Conservation (phyloP, 2,113 vertebrate species). For the Sceloporus tristichus region DNA sequence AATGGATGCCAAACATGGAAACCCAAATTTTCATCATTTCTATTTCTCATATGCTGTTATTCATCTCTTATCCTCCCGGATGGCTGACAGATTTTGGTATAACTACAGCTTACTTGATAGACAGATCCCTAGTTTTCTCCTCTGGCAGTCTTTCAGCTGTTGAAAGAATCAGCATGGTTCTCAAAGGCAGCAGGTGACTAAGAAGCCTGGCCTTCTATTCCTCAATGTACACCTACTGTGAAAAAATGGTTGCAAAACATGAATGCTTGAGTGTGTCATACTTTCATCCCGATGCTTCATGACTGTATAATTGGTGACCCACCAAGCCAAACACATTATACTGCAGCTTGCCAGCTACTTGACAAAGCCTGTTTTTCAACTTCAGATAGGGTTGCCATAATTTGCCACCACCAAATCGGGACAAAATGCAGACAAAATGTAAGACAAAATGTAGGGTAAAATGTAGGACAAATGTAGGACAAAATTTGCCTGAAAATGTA, state of each 20-base stretch:
- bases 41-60: background rate
- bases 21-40: background rate
- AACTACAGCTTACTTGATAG: slow-evolving; percentile 35
- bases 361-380: too few relatives aligned
- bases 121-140: slow-evolving; percentile 21
- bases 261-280: background rate
- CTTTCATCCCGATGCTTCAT: background rate
- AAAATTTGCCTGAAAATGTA: too few relatives aligned
- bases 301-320: background rate
- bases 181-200: background rate
- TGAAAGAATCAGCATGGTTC: accelerated
- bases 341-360: background rate
- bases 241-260: background rate
- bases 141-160: background rate
- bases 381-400: too few relatives aligned
- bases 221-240: background rate
- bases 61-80: slow-evolving; percentile 16
- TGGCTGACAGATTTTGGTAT: slow-evolving; percentile 11
- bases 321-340: background rate
- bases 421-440: too few relatives aligned
- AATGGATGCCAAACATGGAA: background rate
- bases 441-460: too few relatives aligned
- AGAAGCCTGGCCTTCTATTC: background rate
- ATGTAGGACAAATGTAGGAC: too few relatives aligned
- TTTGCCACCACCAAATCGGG: too few relatives aligned